Evolutionary conservation across 2,888 invertebrate genomes (phyloP), one percentile per base, ranked within the genome.

Genomic region (Gerris lacustris): DNA sequence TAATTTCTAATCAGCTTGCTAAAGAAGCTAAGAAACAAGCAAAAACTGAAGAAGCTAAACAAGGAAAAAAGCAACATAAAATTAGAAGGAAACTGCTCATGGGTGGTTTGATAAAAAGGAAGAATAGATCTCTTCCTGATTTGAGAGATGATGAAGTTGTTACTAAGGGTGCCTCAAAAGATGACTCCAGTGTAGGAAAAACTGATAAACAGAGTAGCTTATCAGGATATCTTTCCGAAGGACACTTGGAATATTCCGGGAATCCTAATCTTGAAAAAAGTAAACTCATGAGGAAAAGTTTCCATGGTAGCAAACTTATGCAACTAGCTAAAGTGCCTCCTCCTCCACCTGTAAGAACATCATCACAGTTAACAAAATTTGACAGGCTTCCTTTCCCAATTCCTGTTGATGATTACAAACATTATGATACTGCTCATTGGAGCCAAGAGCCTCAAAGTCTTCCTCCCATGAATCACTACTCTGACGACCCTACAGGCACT

Each of bases 51-150:
- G 90, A 91, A 72, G 85, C 86, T 72, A 90, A 90, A 78, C 84
- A 87, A 43, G 88, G 88, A 68, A 94, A 94, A 78, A 94, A 94
- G 76, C 94, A 94, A 79, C 94, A 94, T 78, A 94, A 94, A 82
- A 92, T 94, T 67, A 83, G 94, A 45, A 84, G 94, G 77, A 94
- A 94, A 80, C 80, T 94, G 5, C 79, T 94, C 6, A 94, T 94
- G 93, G 94, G 94, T 15, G 94, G 94, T 2, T 82, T 94, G 69
- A 93, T 94, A 69, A 86, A 91, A 73, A 84, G 94, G 45, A 94
- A 94, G 79, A 94, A 94, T 79, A 84, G 94, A 75, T 93, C 93
- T 70, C 92, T 94, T 92, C 94, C 94, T 0, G 94, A 94, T 82
- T 82, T 94, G 68, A 89, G 94, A 0, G 94, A 94, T 79, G 89